Base-by-base conservation (phyloP, 1,140 invertebrate species). In the Papilio aristodemus region DNA sequence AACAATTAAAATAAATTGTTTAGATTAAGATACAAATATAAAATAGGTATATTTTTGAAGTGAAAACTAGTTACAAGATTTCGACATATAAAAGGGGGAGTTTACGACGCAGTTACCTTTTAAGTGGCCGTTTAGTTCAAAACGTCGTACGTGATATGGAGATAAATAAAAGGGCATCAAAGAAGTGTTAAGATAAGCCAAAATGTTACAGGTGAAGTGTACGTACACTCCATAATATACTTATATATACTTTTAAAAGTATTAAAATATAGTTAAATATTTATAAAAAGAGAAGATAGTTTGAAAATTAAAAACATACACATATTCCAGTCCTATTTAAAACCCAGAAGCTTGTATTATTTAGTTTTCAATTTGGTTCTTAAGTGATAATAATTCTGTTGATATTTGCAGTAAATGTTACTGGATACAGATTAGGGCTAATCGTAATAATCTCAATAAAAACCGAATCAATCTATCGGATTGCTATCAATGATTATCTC, bases 51-150 rank as follows among this genome's bases (percentile, higher is more conserved):
- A 22, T 54, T 54, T 54, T 22, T 54, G 19, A 54, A 54, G 46
- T 54, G 46, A 22, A 54, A 54, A 54, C 46, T 54, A 25, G 46
- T 54, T 54, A 54, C 46, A 54, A 54, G 46, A 54, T 54, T 54
- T 54, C 19, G 46, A 9, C 46, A 54, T 54, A 54, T 54, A 54
- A 54, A 54, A 17, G 46, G 19, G 22, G 46, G 46, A n/a, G 11
- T 54, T 54, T 54, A 54, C 22, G 19, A 22, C 46, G 19, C 46
- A 54, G 46, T 54, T 54, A 54, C 46, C 46, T 54, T 54, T 54
- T 54, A 54, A 54, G 46, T 54, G 46, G 46, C 46, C 46, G 22
- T 54, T 54, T 54, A 54, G 46, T 54, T 54, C 46, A 54, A 54
- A 54, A 19, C 19, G 46, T 22, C 46, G 46, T 19, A 54, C 46